phyloP scores from a whole-genome alignment of 2,888 invertebrate genomes.

The Pristionchus mayeri region DNA sequence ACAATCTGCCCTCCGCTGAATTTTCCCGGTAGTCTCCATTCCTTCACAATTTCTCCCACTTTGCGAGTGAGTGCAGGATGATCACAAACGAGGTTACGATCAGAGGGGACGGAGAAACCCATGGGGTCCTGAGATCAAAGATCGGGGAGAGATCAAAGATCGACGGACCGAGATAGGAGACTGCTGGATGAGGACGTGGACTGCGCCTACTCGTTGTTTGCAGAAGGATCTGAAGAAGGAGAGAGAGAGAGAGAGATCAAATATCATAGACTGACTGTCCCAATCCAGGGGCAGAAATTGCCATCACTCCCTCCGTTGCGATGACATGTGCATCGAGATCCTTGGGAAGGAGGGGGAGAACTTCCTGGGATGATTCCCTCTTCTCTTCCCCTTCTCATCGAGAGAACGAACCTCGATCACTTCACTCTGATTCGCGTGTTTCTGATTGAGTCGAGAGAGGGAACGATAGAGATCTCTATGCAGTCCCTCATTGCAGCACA shows the following conservation, averaged over 20 bases:
- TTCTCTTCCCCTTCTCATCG: no score
- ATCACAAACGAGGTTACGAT: constrained; percentile 2
- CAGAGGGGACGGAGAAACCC: constrained; percentile 36
- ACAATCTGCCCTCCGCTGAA: constrained; percentile 39
- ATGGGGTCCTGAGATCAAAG: not conserved
- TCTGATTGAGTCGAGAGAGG: constrained; percentile 16
- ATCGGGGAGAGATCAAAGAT: constrained; percentile 42
- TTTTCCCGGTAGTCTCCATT: constrained; percentile 33
- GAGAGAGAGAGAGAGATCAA: not conserved
- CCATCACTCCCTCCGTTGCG: constrained; percentile 43
- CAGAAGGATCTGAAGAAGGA: constrained; percentile 13
- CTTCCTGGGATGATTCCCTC: constrained; percentile 31
- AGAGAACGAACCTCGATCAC: not conserved
- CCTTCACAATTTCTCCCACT: not conserved
- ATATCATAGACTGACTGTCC: constrained; percentile 7
- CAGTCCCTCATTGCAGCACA: constrained; percentile 39
- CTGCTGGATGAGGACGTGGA: constrained; percentile 47
- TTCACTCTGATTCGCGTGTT: constrained; percentile 17
- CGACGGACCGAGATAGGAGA: constrained; percentile 34
- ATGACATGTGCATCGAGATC: constrained; percentile 23
- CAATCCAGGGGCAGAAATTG: constrained; percentile 34
- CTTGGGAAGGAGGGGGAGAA: constrained; percentile 22
- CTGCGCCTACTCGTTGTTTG: constrained; percentile 39
- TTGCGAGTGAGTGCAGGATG: constrained; percentile 3
- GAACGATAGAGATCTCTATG: constrained; percentile 36